Evolutionary conservation across 2,797 vertebrate species (phyloP).

Genomic region (Esox masquinongy): DNA sequence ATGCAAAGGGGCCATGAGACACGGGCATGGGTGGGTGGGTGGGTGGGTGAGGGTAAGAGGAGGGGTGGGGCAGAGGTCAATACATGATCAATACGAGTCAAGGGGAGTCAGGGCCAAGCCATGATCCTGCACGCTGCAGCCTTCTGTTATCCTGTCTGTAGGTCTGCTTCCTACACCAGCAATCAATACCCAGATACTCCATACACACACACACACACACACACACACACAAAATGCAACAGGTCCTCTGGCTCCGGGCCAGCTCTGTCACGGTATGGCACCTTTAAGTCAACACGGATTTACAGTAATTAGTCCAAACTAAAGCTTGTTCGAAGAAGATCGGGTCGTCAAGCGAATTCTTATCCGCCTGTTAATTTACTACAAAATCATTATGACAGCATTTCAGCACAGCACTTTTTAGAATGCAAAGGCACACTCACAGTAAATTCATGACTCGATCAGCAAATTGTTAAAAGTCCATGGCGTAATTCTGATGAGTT

Average conservation of each 20-base stretch:
- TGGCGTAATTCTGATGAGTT: background rate
- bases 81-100: conserved; percentile 61
- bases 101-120: conserved; percentile 33
- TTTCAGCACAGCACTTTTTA: background rate
- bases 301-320: conserved; percentile 37
- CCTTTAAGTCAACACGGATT: conserved; percentile 44
- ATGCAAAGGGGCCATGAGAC: background rate
- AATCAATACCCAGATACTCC: conserved; percentile 68
- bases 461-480: background rate
- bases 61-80: conserved; percentile 27
- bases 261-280: conserved; percentile 27
- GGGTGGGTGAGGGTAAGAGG: background rate
- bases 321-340: background rate
- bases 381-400: background rate
- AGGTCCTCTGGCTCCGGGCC: background rate
- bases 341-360: background rate
- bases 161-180: conserved; percentile 21
- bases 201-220: conserved; percentile 11
- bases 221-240: conserved; percentile 20
- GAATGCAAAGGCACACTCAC: background rate
- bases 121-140: conserved; percentile 38
- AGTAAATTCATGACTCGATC: background rate
- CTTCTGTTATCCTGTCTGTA: conserved; percentile 64
- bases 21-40: background rate
- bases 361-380: background rate